These are phyloP conservation scores for Chanos chanos DNA, from an alignment of 2,797 vertebrate species.

Conservation along the genomic window DNA sequence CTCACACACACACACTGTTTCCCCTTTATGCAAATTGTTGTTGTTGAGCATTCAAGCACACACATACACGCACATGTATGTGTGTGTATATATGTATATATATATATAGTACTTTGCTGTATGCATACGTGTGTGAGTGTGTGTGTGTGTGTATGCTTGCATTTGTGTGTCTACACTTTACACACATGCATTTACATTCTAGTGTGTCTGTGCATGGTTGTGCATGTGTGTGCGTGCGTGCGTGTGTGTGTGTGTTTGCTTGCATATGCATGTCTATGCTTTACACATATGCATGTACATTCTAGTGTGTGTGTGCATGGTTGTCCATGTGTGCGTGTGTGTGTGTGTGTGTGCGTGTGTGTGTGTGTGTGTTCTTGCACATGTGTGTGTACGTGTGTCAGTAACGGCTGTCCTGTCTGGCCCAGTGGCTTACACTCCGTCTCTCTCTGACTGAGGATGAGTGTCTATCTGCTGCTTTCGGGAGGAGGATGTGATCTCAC, in stretches of 20 bases:
- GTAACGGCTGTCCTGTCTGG: constrained; percentile 56
- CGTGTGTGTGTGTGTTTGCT: not conserved
- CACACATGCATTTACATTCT: not conserved
- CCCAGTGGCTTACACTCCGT: constrained; percentile 46
- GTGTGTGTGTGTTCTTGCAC: constrained; percentile 48
- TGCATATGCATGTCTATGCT: not conserved
- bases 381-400: no score
- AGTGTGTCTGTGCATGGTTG: not conserved
- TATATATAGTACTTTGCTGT: no score
- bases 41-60: no score
- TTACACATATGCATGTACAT: not conserved
- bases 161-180: no score
- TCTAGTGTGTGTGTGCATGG: not conserved
- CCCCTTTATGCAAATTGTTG: constrained; percentile 53
- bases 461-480: constrained; percentile 78
- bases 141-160: no score
- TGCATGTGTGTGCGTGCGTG: not conserved
- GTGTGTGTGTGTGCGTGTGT: constrained; percentile 29
- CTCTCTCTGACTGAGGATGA: constrained; percentile 67
- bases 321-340: not conserved
- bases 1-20: constrained; percentile 21
- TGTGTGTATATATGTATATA: no score
- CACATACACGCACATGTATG: no score
- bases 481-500: constrained; percentile 92
- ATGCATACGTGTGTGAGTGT: no score